These are phyloP conservation scores for Metaphire vulgaris DNA, from an alignment of 1,140 invertebrate species.

Conservation along the genomic window DNA sequence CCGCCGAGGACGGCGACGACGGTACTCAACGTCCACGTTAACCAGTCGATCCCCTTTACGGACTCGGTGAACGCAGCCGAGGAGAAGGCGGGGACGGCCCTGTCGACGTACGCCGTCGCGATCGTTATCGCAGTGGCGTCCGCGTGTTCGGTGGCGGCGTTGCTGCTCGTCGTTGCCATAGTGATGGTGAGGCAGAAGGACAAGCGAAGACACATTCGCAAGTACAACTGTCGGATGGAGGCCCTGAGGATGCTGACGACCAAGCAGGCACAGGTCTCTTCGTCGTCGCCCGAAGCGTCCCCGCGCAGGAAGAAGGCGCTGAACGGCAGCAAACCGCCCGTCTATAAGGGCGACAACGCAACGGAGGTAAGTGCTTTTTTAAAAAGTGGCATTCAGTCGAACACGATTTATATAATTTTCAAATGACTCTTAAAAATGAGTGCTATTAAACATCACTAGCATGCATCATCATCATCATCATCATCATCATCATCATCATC, in stretches of 20 bases:
- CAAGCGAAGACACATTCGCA: conserved; percentile 6
- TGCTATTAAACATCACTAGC: no score
- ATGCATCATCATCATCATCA: no score
- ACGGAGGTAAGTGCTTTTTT: background rate
- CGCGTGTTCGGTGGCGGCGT: background rate
- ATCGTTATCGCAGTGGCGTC: background rate
- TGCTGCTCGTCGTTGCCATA: conserved; percentile 13
- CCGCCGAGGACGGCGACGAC: background rate
- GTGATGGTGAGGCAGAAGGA: conserved; percentile 14
- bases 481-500: no score
- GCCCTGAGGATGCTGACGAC: conserved; percentile 16
- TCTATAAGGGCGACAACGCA: background rate
- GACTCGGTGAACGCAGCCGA: background rate
- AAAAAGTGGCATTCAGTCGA: no score
- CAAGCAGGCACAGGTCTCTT: background rate
- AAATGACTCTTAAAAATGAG: no score
- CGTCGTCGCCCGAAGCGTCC: background rate
- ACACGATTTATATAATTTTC: no score
- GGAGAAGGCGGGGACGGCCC: background rate
- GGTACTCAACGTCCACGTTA: conserved; percentile 4
- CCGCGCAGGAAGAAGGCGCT: background rate
- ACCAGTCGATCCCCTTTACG: conserved; percentile 14
- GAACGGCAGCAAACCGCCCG: background rate
- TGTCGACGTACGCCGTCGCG: background rate
- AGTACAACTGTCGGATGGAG: conserved; percentile 23